Evolutionary conservation across 1,140 invertebrate species (phyloP), one percentile per base, ranked within the genome.

Genomic region (Drosophila rhopaloa): DNA sequence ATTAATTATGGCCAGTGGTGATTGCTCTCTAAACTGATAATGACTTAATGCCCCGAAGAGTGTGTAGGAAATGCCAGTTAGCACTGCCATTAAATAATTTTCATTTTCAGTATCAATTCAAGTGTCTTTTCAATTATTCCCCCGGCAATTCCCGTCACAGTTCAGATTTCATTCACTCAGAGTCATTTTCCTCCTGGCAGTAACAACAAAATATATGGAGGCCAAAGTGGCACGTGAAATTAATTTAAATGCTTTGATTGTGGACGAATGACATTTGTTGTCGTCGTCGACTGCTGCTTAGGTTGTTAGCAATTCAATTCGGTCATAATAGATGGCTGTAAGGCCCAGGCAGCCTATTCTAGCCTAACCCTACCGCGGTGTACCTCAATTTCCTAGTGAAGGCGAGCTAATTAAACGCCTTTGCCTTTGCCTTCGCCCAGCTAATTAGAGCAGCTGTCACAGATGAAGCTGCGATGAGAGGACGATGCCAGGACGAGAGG

Each of bases 391-490:
- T 78, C 47, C 68, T 41, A 46, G 59, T 32, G 44, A 66, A 53
- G 72, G 35, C 51, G 46, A 76, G 43, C 81, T 85, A 84, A 84
- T 84, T 85, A 84, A 84, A 80, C 73, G 76, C 73, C 66, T 73
- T 80, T 43, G 73, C 14, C 38, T 0, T 5, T 51, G 74, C 35
- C 61, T 70, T 77, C 51, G 44, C 58, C 76, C 56, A 63, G 62
- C 83, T 88, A 88, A 89, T 88, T 89, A 80, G 79, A 73, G 76
- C 72, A 83, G 66, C 79, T 88, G 82, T 79, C 79, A 76, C 79
- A 76, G 83, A 66, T 73, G 72, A 65, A 53, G 47, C 58, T 11
- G 29, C 44, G n/a, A 29, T 41, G 48, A 14, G 38, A 29, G 46
- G 55, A 58, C 29, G 37, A 53, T 46, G 57, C 40, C 58, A 60